These are phyloP conservation scores for Trachurus trachurus DNA, from an alignment of 2,797 vertebrate species.

Conservation along the genomic window DNA sequence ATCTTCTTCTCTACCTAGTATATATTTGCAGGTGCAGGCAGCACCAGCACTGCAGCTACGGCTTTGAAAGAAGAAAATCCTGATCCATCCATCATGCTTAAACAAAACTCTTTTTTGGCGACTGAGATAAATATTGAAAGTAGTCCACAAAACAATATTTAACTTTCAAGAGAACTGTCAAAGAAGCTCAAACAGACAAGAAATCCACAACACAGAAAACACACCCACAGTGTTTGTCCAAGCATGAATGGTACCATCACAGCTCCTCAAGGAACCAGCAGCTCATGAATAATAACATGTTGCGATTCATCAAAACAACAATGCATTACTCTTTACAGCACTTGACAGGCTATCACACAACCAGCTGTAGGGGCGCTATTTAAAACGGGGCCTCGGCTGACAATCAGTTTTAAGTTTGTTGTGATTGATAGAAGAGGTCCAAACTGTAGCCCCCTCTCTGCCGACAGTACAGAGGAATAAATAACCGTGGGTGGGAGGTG, in stretches of 20 bases:
- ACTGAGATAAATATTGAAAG: conserved; percentile 35
- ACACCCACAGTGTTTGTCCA: conserved; percentile 10
- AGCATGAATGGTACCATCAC: conserved; percentile 15
- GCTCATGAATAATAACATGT: not conserved
- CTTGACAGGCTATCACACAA: conserved; percentile 15
- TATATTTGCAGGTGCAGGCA: not conserved
- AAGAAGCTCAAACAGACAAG: not conserved
- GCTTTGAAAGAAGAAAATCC: conserved; percentile 25
- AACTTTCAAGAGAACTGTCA: conserved; percentile 25
- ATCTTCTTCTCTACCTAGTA: too few relatives aligned
- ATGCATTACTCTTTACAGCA: not conserved
- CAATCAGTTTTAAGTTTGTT: conserved; percentile 10
- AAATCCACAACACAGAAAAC: conserved; percentile 10
- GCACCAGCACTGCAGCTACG: conserved; percentile 1
- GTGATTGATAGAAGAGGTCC: not conserved
- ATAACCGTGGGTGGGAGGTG: not conserved
- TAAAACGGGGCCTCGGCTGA: not conserved
- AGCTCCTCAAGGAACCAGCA: conserved; percentile 1
- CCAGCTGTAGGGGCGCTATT: conserved; percentile 3
- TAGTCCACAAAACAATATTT: conserved; percentile 21
- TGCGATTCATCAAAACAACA: not conserved
- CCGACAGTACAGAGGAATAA: conserved; percentile 26
- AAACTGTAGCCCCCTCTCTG: not conserved
- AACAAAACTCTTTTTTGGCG: conserved; percentile 24
- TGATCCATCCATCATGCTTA: conserved; percentile 6